Evolutionary conservation across 2,113 vertebrate species (phyloP), one percentile per base, ranked within the genome.

Genomic region (Rhadina sibilatrix): DNA sequence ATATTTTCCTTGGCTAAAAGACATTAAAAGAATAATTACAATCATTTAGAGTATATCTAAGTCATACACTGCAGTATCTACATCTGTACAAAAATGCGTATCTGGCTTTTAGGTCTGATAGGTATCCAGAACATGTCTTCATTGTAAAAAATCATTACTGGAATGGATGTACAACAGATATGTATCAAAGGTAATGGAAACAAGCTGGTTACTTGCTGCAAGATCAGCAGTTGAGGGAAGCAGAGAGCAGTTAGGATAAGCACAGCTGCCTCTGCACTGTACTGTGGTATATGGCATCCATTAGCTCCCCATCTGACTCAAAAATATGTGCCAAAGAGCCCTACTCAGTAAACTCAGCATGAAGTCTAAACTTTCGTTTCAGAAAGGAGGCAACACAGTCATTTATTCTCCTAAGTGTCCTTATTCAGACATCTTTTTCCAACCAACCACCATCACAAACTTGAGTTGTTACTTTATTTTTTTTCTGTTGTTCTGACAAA

Each of bases 331-430:
- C 79, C 83, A 59, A 79, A 79, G 37, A 65, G 42, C 25, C 30
- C 70, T 63, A 37, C 40, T 84, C 52, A 47, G 64, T 66, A 78
- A 94, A 86, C 35, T 70, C 59, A 86, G 56, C 76, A 71, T 75
- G 90, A 86, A 77, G 42, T 44, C 47, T 70, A 61, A 95, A 83
- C 50, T 79, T 95, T 53, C 75, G 38, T 78, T 83, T 92, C 49
- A 81, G 71, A 83, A 92, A 75, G 24, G 10, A 80, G 35, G 28
- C 2, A 4, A 44, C 74, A 17, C 25, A 38, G 25, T 80, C 10
- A 1, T 82, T 89, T 61, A 40, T 83, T 79, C 38, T 74, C 69
- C 11, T 47, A 56, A 42, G 27, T 78, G 24, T 53, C 57, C n/a
- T 93, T 89, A 76, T 82, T 92, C 44, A 69, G 69, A 38, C 28